Base-by-base conservation (phyloP, 1,140 invertebrate genomes). In the Holcopasites calliopsidis region DNA sequence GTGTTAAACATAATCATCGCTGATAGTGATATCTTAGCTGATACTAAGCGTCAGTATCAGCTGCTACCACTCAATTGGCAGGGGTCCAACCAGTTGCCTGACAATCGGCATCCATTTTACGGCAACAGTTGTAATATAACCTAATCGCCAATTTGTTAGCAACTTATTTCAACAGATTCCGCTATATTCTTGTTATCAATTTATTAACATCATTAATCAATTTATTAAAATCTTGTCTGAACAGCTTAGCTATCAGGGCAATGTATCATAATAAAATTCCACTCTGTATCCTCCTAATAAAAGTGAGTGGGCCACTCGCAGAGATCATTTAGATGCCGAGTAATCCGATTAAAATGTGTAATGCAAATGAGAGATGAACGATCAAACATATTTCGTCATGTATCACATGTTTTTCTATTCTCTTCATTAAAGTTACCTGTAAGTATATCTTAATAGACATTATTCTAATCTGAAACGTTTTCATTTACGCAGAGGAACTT, bases 401-500 rank as follows among this genome's bases (percentile, higher is more conserved):
- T n/a, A n/a, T n/a, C n/a, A n/a, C n/a, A 58, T 38, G 11, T 44
- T 16, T 2, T 16, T 54, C 1, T 31, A 65, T 16, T 49, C 31
- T 60, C 16, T 71, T 42, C 38, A 54, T 35, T 68, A 55, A 50
- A 54, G 1, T 60, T 18, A 13, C 16, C 8, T 11, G 16, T 5
- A 23, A 3, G 31, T 2, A 23, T 13, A 18, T 60, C 28, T 31
- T 31, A 40, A 33, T 49, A n/a, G 5, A 42, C 52, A 52, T 66
- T 7, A 47, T 33, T 18, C 6, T 74, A 40, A n/a, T 21, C 13
- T 47, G 3, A 18, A 40, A 68, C 13, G 3, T 35, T 16, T 64
- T 40, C 62, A 66, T 8, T 44, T 44, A 93, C 93, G 11, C 88
- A 98, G 97, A 86, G 98, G 98, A 26, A 98, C 97, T n/a, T 92